Percentiles rank a stretch among this genome's conserved stretches.
These are phyloP conservation scores for Cossypha niveicapilla DNA, from an alignment of 2,797 vertebrate genomes.

Conservation along the genomic window DNA sequence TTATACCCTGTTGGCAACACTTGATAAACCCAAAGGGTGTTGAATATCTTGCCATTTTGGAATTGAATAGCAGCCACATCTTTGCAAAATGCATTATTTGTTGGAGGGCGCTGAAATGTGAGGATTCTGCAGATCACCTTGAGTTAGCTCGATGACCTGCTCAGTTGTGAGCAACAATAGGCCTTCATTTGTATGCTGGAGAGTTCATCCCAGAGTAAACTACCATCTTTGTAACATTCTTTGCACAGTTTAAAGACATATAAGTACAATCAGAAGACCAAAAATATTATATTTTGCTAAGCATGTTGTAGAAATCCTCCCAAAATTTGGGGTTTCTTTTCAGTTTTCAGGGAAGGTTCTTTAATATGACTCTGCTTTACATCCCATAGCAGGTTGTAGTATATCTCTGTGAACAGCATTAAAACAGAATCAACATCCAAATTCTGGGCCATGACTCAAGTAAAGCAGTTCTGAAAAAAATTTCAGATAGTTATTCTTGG, in stretches of 20 bases:
- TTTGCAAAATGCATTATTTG: conserved; percentile 25
- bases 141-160: neutral
- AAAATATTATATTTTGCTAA: neutral
- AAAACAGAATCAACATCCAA: neutral
- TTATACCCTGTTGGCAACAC: neutral
- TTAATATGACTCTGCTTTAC: neutral
- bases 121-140: conserved; percentile 23
- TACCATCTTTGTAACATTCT: neutral
- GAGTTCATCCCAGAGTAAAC: neutral
- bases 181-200: conserved; percentile 15
- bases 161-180: neutral
- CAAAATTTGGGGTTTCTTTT: neutral
- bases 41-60: neutral
- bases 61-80: neutral
- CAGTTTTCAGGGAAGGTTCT: neutral
- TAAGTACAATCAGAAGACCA: neutral
- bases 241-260: neutral
- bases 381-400: neutral
- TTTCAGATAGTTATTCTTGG: neutral
- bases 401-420: neutral
- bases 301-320: neutral
- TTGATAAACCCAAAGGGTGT: conserved; percentile 21
- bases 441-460: neutral
- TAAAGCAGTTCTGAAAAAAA: neutral
- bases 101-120: conserved; percentile 21